These are phyloP conservation scores for Acrocyrtus sp. DNA, from an alignment of 2,888 invertebrate species.

Conservation along the genomic window DNA sequence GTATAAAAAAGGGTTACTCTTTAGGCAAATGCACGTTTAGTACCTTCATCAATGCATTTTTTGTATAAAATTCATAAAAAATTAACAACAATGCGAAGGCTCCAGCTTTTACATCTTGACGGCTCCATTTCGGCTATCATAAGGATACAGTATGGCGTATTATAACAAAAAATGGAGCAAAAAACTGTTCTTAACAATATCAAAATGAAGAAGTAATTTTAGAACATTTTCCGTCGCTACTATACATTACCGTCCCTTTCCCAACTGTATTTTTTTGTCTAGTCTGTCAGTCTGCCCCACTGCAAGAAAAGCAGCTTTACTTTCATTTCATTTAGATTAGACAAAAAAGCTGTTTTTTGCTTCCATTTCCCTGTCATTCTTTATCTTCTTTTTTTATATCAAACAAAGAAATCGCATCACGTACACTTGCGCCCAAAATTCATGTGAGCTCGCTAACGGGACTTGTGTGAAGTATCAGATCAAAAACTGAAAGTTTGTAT, in stretches of 20 bases:
- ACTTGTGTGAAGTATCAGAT: too few species aligned
- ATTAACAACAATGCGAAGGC: neutral
- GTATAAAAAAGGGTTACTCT: too few species aligned
- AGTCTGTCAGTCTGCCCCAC: neutral
- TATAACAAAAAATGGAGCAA: neutral
- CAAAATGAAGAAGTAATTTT: slow-evolving; percentile 17
- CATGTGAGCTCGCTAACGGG: too few species aligned
- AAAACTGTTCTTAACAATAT: neutral
- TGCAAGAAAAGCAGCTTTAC: neutral
- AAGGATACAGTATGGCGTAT: too few species aligned
- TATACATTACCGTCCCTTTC: neutral
- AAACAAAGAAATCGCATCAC: neutral
- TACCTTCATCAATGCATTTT: neutral
- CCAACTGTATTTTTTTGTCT: slow-evolving; percentile 5
- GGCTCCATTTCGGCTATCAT: neutral
- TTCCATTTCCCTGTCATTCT: too few species aligned
- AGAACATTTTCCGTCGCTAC: neutral
- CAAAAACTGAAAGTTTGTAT: neutral
- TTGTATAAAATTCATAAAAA: neutral
- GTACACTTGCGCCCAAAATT: neutral
- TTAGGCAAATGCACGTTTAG: too few species aligned
- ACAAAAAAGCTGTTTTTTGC: too few species aligned
- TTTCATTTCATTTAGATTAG: neutral
- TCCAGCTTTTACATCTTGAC: neutral
- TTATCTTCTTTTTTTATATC: neutral